phyloP scores from a whole-genome alignment of 2,888 invertebrate species.

The Isoperla grammatica region DNA sequence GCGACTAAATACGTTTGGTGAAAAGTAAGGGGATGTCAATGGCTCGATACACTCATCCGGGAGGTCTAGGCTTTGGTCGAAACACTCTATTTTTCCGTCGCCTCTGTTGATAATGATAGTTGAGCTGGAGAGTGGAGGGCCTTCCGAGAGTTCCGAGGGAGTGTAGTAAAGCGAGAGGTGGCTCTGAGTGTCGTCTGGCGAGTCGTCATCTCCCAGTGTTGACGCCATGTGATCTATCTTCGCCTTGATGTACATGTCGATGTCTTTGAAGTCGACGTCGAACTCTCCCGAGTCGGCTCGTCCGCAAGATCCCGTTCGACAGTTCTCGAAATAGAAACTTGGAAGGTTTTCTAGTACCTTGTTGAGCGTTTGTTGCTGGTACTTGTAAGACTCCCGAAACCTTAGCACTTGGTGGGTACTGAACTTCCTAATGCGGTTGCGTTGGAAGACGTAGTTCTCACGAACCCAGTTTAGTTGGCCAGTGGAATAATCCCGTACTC shows the following conservation, averaged over 20 bases:
- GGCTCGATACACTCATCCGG: constrained; percentile 23
- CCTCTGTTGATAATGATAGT: constrained; percentile 15
- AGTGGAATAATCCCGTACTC: constrained; percentile 88
- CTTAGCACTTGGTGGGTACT: constrained; percentile 87
- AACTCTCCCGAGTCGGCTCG: constrained; percentile 69
- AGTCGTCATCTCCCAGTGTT: constrained; percentile 43
- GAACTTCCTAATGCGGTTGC: constrained; percentile 90
- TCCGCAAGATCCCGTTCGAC: constrained; percentile 76
- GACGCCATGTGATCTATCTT: constrained; percentile 58
- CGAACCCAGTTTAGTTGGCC: constrained; percentile 88
- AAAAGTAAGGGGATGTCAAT: constrained; percentile 32
- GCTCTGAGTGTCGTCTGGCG: constrained; percentile 48
- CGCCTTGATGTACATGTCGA: constrained; percentile 63
- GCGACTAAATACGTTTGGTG: constrained; percentile 21
- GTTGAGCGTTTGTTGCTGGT: constrained; percentile 91
- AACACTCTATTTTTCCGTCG: constrained; percentile 13
- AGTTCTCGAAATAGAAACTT: constrained; percentile 87
- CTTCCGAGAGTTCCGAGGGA: constrained; percentile 63
- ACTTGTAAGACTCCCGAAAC: constrained; percentile 88
- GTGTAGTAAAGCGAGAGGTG: constrained; percentile 75
- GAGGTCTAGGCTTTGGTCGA: not conserved
- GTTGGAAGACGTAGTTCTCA: constrained; percentile 92
- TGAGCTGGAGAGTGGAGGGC: constrained; percentile 22
- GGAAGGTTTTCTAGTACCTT: constrained; percentile 91
- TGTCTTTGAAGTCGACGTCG: constrained; percentile 52